phyloP scores from a whole-genome alignment of 2,797 vertebrate genomes.

The Chloroceryle amazona region DNA sequence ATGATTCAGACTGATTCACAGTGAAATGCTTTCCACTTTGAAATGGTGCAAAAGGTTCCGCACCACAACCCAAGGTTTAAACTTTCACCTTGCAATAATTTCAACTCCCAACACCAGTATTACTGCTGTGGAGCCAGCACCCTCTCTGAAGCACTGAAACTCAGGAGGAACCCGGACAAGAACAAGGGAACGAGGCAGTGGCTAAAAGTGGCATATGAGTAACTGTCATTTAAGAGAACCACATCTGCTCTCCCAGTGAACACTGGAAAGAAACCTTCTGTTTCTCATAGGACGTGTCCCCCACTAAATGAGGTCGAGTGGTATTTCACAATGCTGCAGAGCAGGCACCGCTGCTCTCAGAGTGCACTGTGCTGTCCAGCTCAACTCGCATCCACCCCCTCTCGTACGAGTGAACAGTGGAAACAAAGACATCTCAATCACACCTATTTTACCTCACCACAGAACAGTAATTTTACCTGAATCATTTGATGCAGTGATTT shows the following conservation, averaged over 20 bases:
- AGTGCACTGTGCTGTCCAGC: not conserved
- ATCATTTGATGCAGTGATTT: slow-evolving; percentile 89
- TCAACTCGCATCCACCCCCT: not conserved
- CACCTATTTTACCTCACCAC: accelerated
- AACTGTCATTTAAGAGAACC: not conserved
- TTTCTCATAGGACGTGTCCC: not conserved
- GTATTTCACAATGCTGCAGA: not conserved
- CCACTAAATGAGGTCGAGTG: not conserved
- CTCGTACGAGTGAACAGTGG: not conserved
- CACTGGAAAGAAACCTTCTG: not conserved
- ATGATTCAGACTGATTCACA: slow-evolving; percentile 18
- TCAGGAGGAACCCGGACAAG: not conserved
- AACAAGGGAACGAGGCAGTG: not conserved
- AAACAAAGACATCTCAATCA: not conserved
- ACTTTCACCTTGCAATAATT: not conserved
- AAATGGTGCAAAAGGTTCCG: not conserved
- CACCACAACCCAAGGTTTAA: not conserved
- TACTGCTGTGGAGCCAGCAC: not conserved
- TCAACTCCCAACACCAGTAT: not conserved
- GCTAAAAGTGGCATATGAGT: not conserved
- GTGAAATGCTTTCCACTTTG: not conserved
- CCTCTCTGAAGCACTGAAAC: not conserved
- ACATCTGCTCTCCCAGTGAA: not conserved
- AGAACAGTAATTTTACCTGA: slow-evolving; percentile 81
- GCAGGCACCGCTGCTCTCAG: not conserved